Base-by-base conservation (phyloP, 1,140 invertebrate genomes). In the Habropoda laboriosa region DNA sequence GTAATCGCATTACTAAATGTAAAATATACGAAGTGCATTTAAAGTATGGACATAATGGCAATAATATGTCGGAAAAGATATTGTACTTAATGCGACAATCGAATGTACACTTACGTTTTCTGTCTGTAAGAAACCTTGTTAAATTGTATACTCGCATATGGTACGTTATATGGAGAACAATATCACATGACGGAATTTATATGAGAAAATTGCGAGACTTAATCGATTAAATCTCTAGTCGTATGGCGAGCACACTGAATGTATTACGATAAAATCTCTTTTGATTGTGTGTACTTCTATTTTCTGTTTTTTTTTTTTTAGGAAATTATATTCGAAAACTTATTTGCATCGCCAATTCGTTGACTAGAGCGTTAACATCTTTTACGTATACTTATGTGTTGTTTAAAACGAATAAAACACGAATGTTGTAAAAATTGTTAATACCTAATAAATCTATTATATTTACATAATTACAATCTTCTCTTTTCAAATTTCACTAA, bases 361-460 rank as follows among this genome's bases (percentile, higher is more conserved):
- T 61, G 72, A 84, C 58, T 64, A 60, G 70, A 81, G 58, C 55
- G 38, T 76, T 75, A 68, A 80, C 79, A 82, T 61, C 66, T 86
- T 82, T 87, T 87, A 86, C 79, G 88, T 61, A 75, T 89, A 89
- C 88, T 89, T 91, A 87, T 89, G 91, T 89, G 90, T 87, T 92
- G 88, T 90, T 85, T 92, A 90, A 90, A 86, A 68, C 35, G 58
- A 83, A 77, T 51, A 77, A 75, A 83, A 80, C 67, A 82, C 75
- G 82, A 87, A 87, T 84, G 82, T 82, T 88, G 88, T 87, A 90
- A 89, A 89, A 90, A 87, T 88, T 91, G 90, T 92, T 92, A 90
- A 91, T 90, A 87, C 70, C 79, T 89, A 91, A 88, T 89, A 88
- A 88, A 88, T 91, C 90, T 90, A 91, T 91, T 90, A 90, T 88